Evolutionary conservation across 2,888 invertebrate species (phyloP).

Genomic region (Drosophila fulvimacula): DNA sequence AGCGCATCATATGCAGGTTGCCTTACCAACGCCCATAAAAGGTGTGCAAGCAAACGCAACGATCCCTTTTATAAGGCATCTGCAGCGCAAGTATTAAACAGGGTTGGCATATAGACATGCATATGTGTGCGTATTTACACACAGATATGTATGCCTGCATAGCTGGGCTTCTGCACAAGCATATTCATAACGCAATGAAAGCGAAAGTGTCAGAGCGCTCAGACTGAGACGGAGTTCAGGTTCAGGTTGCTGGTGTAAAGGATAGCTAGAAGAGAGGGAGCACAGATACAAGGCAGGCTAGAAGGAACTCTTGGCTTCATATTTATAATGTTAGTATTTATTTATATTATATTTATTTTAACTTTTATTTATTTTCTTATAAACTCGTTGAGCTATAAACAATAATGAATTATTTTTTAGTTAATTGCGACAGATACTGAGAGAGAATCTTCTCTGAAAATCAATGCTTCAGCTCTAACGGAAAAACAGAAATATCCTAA

Average conservation of each 20-base stretch:
- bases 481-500: too few species aligned
- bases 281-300: background rate
- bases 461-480: too few species aligned
- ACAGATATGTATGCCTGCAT: background rate
- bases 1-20: slow-evolving; percentile 58
- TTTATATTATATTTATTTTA: background rate
- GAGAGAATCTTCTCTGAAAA: too few species aligned
- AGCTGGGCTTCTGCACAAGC: slow-evolving; percentile 11
- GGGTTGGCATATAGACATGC: slow-evolving; percentile 11
- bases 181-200: slow-evolving; percentile 51
- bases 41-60: slow-evolving; percentile 55
- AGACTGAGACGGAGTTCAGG: background rate
- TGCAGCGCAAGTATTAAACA: slow-evolving; percentile 33
- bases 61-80: slow-evolving; percentile 47
- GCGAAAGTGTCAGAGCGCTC: slow-evolving; percentile 38
- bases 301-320: background rate
- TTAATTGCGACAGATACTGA: too few species aligned
- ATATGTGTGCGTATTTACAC: slow-evolving; percentile 1
- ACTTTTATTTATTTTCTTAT: background rate
- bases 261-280: background rate
- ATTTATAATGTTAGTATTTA: background rate
- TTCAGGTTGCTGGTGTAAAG: background rate
- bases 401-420: too few species aligned
- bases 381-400: background rate
- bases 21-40: slow-evolving; percentile 68